Percentiles rank a stretch among this genome's conserved stretches.
Evolutionary conservation across 2,888 invertebrate genomes (phyloP).

Genomic region (Lasius fuliginosus): DNA sequence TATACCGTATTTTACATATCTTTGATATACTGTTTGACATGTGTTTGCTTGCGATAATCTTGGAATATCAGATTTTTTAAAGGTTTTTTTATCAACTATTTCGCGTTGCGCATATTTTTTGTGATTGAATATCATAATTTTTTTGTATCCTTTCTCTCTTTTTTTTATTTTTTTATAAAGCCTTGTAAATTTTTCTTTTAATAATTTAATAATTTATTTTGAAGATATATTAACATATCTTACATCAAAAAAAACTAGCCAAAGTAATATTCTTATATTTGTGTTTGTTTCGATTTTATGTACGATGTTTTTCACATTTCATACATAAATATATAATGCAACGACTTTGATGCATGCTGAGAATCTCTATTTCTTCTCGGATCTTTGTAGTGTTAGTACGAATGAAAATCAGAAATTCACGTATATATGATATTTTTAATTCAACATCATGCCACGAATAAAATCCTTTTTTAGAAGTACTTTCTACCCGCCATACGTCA

Average conservation of each 20-base stretch:
- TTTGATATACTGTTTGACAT: conserved; percentile 4
- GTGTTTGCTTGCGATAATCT: conserved; percentile 13
- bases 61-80: conserved; percentile 1
- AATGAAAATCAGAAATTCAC: neutral
- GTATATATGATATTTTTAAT: conserved; percentile 30
- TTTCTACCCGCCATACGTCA: neutral
- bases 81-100: neutral
- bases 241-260: neutral
- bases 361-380: neutral
- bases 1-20: conserved; percentile 32
- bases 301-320: neutral
- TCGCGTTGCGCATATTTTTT: neutral
- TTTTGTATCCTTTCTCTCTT: neutral
- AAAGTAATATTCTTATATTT: neutral
- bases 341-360: neutral
- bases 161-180: neutral
- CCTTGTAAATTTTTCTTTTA: neutral
- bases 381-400: neutral
- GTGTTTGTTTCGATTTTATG: neutral
- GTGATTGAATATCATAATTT: neutral
- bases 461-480: conserved; percentile 3
- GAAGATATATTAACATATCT: neutral
- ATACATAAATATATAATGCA: neutral
- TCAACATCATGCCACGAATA: conserved; percentile 27
- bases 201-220: conserved; percentile 20